phyloP scores from a whole-genome alignment of 2,113 vertebrate genomes.

The Eolophus roseicapilla region DNA sequence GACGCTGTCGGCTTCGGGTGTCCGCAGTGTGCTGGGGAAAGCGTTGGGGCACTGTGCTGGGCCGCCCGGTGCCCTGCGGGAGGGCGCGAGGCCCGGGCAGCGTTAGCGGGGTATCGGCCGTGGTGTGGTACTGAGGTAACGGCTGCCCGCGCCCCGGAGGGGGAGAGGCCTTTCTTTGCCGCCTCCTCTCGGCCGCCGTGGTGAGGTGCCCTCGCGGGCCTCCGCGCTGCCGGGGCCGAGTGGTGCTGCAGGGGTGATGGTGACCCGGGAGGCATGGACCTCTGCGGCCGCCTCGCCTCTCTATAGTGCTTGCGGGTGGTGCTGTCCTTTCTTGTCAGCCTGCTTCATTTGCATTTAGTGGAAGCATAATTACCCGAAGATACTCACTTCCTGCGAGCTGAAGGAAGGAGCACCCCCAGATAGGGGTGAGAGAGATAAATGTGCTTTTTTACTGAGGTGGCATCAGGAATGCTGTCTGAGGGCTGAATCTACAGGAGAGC shows the following conservation, averaged over 20 bases:
- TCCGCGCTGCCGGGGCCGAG: neutral
- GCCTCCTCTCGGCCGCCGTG: neutral
- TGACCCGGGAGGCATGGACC: neutral
- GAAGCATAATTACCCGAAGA: neutral
- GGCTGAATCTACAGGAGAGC: neutral
- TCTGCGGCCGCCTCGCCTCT: neutral
- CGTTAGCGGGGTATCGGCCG: neutral
- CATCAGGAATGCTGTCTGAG: neutral
- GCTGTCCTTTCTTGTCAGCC: neutral
- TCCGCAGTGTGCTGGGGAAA: neutral
- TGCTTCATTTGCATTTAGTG: neutral
- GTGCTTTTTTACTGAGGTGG: neutral
- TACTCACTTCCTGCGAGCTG: neutral
- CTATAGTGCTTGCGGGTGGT: neutral
- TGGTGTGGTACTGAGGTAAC: neutral
- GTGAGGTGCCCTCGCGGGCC: neutral
- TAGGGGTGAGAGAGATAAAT: accelerated
- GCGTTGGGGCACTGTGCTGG: neutral
- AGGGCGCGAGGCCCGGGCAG: neutral
- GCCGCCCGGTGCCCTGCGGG: neutral
- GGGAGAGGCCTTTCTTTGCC: neutral
- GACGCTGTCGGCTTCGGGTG: too few relatives aligned
- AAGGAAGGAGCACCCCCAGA: neutral
- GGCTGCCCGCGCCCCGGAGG: neutral
- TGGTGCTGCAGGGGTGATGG: neutral